phyloP scores from a whole-genome alignment of 1,140 invertebrate genomes.

The Portunus trituberculatus region DNA sequence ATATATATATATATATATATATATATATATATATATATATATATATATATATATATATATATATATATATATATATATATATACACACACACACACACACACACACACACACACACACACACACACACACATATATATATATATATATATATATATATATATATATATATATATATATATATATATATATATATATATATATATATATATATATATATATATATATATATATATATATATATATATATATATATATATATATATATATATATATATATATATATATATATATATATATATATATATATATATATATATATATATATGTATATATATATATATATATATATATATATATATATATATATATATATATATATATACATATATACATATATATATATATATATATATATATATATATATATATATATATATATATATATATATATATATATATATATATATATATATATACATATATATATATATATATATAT shows the following conservation, averaged over 20 bases:
- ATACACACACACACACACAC: no score
- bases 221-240: no score
- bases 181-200: no score
- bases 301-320: constrained; percentile 38
- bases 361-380: neutral
- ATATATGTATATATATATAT: constrained; percentile 33
- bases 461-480: neutral
- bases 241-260: no score
- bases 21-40: no score
- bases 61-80: constrained; percentile 58
- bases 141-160: no score
- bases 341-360: neutral
- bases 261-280: constrained; percentile 26
- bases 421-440: constrained; percentile 38
- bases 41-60: no score
- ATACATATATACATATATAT: neutral
- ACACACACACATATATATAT: no score
- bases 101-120: no score
- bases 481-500: constrained; percentile 30
- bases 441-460: constrained; percentile 38
- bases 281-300: constrained; percentile 33
- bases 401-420: constrained; percentile 38
- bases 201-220: no score
- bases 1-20: no score
- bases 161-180: no score